phyloP scores from a whole-genome alignment of 2,113 vertebrate species.

The Gymnobelideus leadbeateri region DNA sequence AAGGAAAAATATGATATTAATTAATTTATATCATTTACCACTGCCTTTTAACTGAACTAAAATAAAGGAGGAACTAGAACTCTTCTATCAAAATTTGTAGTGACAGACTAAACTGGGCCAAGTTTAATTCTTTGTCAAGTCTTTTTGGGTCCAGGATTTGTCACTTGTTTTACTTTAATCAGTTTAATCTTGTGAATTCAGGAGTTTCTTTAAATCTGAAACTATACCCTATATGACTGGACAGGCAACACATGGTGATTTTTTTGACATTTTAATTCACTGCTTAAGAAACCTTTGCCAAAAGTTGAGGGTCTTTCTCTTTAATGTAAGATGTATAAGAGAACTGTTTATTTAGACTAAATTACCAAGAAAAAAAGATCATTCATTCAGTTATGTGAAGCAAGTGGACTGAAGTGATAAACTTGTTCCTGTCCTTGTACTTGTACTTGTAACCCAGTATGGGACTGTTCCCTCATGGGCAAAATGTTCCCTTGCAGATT shows the following conservation, averaged over 20 bases:
- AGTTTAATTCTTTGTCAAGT: neutral
- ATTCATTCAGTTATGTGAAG: neutral
- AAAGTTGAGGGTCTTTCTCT: neutral
- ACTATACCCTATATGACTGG: neutral
- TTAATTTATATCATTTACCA: neutral
- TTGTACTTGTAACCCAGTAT: neutral
- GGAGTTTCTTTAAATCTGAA: neutral
- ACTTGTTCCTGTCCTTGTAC: slow-evolving; percentile 14
- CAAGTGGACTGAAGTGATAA: neutral
- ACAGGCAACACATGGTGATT: neutral
- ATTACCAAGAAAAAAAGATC: neutral
- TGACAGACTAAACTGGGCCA: neutral
- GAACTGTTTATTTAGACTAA: neutral
- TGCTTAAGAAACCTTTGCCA: neutral
- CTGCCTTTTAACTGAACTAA: neutral
- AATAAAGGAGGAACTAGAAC: neutral
- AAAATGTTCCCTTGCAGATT: slow-evolving; percentile 25
- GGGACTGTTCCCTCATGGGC: slow-evolving; percentile 12
- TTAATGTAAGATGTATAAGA: too few species aligned
- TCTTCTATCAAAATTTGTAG: neutral
- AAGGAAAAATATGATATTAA: neutral
- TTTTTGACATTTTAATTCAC: neutral
- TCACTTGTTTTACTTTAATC: neutral
- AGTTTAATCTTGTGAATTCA: neutral
- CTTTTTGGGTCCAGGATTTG: neutral